Evolutionary conservation across 2,888 invertebrate genomes (phyloP).

Genomic region (Melipona beecheii): DNA sequence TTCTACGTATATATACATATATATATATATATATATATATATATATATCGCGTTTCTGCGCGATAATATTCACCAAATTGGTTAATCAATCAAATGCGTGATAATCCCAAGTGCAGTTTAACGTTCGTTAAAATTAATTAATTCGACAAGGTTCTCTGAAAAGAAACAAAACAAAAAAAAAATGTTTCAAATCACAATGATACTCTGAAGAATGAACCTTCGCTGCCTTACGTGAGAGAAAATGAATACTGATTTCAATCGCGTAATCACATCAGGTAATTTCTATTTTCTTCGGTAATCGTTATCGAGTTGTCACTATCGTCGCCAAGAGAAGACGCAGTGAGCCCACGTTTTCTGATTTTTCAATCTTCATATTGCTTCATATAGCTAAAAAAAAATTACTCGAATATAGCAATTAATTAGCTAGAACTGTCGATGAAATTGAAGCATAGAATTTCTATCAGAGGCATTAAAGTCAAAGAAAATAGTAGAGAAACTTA

Average conservation of each 20-base stretch:
- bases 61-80: slow-evolving; percentile 14
- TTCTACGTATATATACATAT: neutral
- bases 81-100: slow-evolving; percentile 11
- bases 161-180: neutral
- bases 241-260: slow-evolving; percentile 15
- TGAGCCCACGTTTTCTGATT: no score
- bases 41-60: neutral
- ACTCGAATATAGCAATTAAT: no score
- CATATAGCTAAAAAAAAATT: no score
- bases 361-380: no score
- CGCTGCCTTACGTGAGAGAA: neutral
- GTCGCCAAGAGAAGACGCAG: no score
- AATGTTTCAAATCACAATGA: neutral
- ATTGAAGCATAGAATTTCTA: no score
- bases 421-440: no score
- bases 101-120: neutral
- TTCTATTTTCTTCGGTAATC: neutral
- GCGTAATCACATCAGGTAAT: slow-evolving; percentile 13
- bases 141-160: slow-evolving; percentile 13
- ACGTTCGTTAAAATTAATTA: slow-evolving; percentile 42
- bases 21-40: no score
- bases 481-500: no score
- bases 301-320: neutral
- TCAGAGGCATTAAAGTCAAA: no score
- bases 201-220: neutral